Evolutionary conservation across 2,797 vertebrate genomes (phyloP).

Genomic region (Hippoglossus hippoglossus): DNA sequence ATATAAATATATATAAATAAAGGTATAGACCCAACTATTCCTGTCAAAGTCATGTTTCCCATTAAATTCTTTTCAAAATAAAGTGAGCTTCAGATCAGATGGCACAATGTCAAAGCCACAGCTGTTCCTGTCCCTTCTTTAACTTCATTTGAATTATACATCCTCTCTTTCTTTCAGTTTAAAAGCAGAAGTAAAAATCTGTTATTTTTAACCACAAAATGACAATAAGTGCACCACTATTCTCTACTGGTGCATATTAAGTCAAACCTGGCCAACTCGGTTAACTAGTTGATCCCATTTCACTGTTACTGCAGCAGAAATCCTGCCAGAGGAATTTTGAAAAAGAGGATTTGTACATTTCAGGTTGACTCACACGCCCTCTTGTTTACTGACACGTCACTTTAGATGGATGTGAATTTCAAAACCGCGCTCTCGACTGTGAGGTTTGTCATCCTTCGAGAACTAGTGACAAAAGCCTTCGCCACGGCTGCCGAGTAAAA

Average conservation of each 20-base stretch:
- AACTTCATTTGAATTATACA: conserved; percentile 38
- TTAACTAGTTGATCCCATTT: conserved; percentile 9
- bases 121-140: conserved; percentile 33
- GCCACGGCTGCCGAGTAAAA: conserved; percentile 36
- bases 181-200: conserved; percentile 3
- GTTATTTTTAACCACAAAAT: conserved; percentile 19
- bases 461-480: conserved; percentile 28
- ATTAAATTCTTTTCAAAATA: conserved; percentile 51
- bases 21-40: conserved; percentile 7
- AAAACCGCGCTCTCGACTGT: conserved; percentile 30
- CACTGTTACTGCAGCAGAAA: neutral
- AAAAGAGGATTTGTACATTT: conserved; percentile 38
- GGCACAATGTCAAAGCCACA: conserved; percentile 34
- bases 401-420: conserved; percentile 63
- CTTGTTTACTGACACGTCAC: conserved; percentile 57
- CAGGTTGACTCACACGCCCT: conserved; percentile 55
- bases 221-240: neutral
- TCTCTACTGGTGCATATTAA: conserved; percentile 1
- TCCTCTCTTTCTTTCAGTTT: conserved; percentile 3
- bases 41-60: conserved; percentile 51
- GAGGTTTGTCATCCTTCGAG: conserved; percentile 42
- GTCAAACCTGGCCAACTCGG: neutral
- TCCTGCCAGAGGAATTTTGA: conserved; percentile 7
- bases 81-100: conserved; percentile 53
- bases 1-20: neutral